phyloP scores from a whole-genome alignment of 2,113 vertebrate genomes.

The Chrysemys picta region DNA sequence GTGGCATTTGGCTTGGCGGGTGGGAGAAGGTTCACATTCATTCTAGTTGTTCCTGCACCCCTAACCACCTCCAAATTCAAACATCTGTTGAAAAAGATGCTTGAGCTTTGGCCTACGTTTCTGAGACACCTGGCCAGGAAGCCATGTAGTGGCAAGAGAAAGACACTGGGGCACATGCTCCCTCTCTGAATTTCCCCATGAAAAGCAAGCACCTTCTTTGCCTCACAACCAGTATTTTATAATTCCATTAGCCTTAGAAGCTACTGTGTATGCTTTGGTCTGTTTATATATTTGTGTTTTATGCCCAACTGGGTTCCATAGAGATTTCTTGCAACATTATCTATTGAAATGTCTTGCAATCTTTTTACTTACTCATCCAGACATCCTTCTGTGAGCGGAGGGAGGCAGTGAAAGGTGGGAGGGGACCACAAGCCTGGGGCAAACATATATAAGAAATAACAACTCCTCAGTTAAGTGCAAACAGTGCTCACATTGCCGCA shows the following conservation, averaged over 20 bases:
- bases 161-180: background rate
- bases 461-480: background rate
- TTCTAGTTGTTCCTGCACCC: background rate
- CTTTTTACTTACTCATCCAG: background rate
- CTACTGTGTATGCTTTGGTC: background rate
- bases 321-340: background rate
- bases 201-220: background rate
- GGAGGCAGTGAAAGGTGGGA: background rate
- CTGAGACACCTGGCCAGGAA: background rate
- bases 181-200: background rate
- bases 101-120: background rate
- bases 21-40: background rate
- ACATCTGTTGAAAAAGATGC: background rate
- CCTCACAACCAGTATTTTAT: background rate
- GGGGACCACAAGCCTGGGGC: background rate
- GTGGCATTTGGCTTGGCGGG: fast-evolving
- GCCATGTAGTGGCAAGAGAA: background rate
- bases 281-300: background rate
- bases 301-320: background rate
- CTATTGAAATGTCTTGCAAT: background rate
- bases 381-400: background rate
- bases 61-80: background rate
- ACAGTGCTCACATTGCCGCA: background rate
- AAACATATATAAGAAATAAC: background rate
- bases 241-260: conserved; percentile 3